These are phyloP conservation scores for Strigamia maritima DNA, from an alignment of 2,888 invertebrate species.

Conservation along the genomic window DNA sequence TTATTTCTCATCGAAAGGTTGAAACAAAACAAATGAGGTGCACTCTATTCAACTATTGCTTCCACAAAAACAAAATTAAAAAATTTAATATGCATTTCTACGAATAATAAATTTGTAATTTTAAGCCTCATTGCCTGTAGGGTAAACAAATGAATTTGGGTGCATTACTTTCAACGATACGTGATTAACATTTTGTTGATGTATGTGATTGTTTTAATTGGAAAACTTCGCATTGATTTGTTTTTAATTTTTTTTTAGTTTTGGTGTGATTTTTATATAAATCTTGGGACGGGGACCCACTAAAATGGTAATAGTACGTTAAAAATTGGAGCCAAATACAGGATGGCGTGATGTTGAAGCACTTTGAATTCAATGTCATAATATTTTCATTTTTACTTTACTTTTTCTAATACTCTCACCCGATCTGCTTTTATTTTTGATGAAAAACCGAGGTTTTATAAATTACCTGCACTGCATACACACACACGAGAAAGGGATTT, in stretches of 20 bases:
- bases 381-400: neutral
- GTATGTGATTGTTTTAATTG: too few species aligned
- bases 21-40: neutral
- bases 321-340: neutral
- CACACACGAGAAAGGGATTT: neutral
- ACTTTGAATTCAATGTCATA: conserved; percentile 5
- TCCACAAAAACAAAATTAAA: neutral
- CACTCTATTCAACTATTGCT: neutral
- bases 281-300: neutral
- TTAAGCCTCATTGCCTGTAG: neutral
- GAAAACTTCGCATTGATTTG: too few species aligned
- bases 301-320: neutral
- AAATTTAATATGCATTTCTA: neutral
- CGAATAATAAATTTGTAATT: neutral
- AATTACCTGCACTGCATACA: conserved; percentile 1
- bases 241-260: neutral
- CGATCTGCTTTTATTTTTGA: neutral
- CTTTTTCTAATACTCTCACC: neutral
- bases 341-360: conserved; percentile 1
- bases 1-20: neutral
- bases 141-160: neutral
- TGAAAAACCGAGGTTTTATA: conserved; percentile 4
- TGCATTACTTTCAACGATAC: neutral
- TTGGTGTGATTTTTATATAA: too few species aligned
- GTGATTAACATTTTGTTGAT: neutral